Conservation (phyloP, 2,113 vertebrate species). For the Clinocottus analis region DNA sequence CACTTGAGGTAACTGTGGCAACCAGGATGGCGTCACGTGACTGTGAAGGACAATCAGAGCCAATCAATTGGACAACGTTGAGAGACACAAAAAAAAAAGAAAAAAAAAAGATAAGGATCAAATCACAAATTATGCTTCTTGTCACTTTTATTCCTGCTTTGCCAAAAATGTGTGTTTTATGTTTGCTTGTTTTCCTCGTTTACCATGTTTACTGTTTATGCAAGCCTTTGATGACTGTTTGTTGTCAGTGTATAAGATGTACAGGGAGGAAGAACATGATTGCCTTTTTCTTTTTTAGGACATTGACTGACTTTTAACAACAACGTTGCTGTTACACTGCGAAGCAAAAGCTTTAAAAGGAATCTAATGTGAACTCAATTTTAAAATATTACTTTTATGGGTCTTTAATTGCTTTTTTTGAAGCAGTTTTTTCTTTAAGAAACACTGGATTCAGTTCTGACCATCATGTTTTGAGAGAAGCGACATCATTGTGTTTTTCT, state of each 20-base stretch:
- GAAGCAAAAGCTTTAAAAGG: slow-evolving; percentile 86
- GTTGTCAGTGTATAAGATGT: slow-evolving; percentile 76
- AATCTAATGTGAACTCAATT: slow-evolving; percentile 83
- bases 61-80: slow-evolving; percentile 80
- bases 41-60: slow-evolving; percentile 88
- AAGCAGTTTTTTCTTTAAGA: slow-evolving; percentile 83
- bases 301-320: slow-evolving; percentile 78
- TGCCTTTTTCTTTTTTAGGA: slow-evolving; percentile 72
- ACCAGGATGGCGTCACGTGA: slow-evolving; percentile 80
- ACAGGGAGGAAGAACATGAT: slow-evolving; percentile 74
- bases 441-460: slow-evolving; percentile 85
- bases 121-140: slow-evolving; percentile 82
- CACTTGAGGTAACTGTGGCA: slow-evolving; percentile 82
- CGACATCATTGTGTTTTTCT: slow-evolving; percentile 65
- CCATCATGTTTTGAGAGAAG: slow-evolving; percentile 76
- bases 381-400: slow-evolving; percentile 78
- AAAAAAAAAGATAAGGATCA: slow-evolving; percentile 72
- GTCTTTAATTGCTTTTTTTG: slow-evolving; percentile 79
- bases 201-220: slow-evolving; percentile 79
- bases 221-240: slow-evolving; percentile 81
- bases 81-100: slow-evolving; percentile 60
- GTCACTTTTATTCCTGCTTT: slow-evolving; percentile 87
- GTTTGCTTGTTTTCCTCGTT: slow-evolving; percentile 67
- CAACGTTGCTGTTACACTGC: slow-evolving; percentile 84
- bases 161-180: slow-evolving; percentile 79